Evolutionary conservation across 2,797 vertebrate species (phyloP), one percentile per base, ranked within the genome.

Genomic region (Clarias laeviceps): DNA sequence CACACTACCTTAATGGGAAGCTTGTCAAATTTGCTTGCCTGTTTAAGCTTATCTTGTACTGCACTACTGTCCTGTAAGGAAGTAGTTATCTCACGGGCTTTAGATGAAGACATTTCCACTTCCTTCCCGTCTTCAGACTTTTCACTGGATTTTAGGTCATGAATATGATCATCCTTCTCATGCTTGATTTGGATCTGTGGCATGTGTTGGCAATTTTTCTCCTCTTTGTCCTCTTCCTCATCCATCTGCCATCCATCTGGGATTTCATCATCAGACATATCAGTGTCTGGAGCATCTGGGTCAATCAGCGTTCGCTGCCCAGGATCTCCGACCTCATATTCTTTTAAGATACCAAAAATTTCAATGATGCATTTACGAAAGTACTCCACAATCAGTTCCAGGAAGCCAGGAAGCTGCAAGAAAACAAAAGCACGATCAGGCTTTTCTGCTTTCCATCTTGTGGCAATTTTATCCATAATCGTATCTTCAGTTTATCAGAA

Each of bases 361-460:
- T 99, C 97, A 0, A 99, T 99, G 91, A 99, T 96, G 95, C 98
- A 99, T 92, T 97, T 96, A 87, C 98, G 94, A 94, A 99, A 99
- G 94, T 99, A 99, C 93, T 99, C 98, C 91, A 99, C 97, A 86
- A 99, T 91, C 88, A 99, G 94, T 85, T 99, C 98, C 91, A 99
- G 92, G 94, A 99, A 97, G 34, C 98, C 98, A 90, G 98, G 97
- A 85, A 99, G 95, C 98, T 99, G 92, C 0, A 14, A 57, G 0
- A 3, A 32, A 57, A 74, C 70, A 86, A 86, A 86, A 79, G 32
- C 34, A 40, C 2, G 22, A 45, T 27, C 22, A 79, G 56, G 64
- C 9, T 40, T n/a, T 64, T 6, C 24, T 27, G 34, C 24, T n/a
- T 64, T 62, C 40, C 11, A 34, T 24, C 18, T 57, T 76, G 27